These are phyloP conservation scores for Carlito syrichta DNA, from an alignment of 2,113 vertebrate species.

Conservation along the genomic window DNA sequence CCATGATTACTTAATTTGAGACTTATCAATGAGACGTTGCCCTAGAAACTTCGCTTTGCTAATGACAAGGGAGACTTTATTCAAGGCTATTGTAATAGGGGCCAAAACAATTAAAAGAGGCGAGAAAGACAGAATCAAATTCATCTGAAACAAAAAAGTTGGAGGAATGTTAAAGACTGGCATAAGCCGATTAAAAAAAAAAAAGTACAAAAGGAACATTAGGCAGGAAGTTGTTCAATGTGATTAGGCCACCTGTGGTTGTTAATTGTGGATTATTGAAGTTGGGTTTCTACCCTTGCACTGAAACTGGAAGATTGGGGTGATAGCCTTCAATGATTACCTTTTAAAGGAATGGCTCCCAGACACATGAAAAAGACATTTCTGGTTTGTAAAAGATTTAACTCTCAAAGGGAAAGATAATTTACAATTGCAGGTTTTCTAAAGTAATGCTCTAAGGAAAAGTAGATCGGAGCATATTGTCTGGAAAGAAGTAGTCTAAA, in stretches of 20 bases:
- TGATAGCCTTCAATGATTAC: neutral
- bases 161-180: neutral
- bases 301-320: neutral
- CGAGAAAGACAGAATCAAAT: neutral
- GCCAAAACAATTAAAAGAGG: neutral
- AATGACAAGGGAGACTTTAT: neutral
- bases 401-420: neutral
- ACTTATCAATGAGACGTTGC: neutral
- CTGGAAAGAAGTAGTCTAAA: neutral
- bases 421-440: neutral
- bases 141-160: neutral
- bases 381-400: neutral
- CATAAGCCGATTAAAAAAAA: neutral
- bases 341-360: neutral
- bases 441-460: neutral
- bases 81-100: neutral
- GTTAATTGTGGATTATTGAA: neutral
- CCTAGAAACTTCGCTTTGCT: neutral
- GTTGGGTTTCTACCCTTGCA: neutral
- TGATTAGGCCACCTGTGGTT: neutral
- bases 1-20: neutral
- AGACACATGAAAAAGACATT: neutral
- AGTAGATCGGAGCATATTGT: accelerated
- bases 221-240: neutral
- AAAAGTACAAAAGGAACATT: neutral